Evolutionary conservation across 2,888 invertebrate genomes (phyloP), one percentile per base, ranked within the genome.

Genomic region (Endotricha flammealis): DNA sequence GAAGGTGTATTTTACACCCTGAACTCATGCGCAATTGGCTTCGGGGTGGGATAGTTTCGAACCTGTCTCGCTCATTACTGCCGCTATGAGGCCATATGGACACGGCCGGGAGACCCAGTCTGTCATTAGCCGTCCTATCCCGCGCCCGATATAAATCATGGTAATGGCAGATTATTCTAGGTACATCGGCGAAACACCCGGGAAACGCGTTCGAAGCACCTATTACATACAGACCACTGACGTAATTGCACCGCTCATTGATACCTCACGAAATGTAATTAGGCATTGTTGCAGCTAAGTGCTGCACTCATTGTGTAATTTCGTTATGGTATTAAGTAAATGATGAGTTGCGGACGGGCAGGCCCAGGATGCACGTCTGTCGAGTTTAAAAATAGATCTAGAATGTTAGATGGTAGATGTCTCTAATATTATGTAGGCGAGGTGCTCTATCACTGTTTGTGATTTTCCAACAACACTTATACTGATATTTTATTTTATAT

Each of bases 101-200:
- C 70, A 62, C 60, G 63, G 60, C 70, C 61, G 58, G 64, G 57
- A 65, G 65, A 57, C 49, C 61, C 56, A 55, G 62, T 53, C 80
- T 75, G 72, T 81, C 78, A 82, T 83, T 83, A 83, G 72, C 64
- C 66, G 64, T 64, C 62, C 70, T 61, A 66, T 64, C 60, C 75
- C 62, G 66, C 71, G 74, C 68, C 64, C 64, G 73, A 79, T 80
- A 83, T 83, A 82, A 83, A 83, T 82, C 85, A 81, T 73, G 74
- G 69, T 83, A 83, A 85, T 83, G 74, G 80, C 74, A 81, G 67
- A 83, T 83, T 79, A 82, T 80, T 77, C 75, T 73, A 69, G 80
- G 74, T 70, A 72, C 72, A 71, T 70, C 77, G 67, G 65, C 64
- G 73, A 78, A 76, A 77, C 73, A 72, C 74, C 69, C 72, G 75